These are phyloP conservation scores for Apocrypta bakeri DNA, from an alignment of 1,140 invertebrate species.

Conservation along the genomic window DNA sequence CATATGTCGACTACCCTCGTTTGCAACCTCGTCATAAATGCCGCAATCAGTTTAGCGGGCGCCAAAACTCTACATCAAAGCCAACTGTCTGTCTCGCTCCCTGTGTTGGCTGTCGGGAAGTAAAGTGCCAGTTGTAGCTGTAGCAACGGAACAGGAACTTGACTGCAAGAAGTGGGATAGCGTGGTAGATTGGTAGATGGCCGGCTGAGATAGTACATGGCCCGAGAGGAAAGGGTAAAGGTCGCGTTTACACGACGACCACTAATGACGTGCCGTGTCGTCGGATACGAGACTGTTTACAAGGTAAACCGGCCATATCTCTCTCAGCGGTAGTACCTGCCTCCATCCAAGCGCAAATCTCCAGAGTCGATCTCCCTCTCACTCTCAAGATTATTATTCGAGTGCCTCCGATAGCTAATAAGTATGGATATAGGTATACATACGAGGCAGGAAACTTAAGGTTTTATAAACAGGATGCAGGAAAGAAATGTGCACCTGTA, in stretches of 20 bases:
- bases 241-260: slow-evolving; percentile 63
- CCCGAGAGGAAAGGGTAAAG: slow-evolving; percentile 30
- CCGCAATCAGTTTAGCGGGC: slow-evolving; percentile 34
- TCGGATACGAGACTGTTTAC: slow-evolving; percentile 67
- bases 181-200: slow-evolving; percentile 2
- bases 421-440: slow-evolving; percentile 19
- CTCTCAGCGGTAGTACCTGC: slow-evolving; percentile 20
- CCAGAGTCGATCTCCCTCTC: slow-evolving; percentile 31
- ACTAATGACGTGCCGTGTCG: slow-evolving; percentile 69
- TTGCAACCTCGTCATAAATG: slow-evolving; percentile 48
- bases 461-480: background rate
- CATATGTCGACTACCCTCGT: background rate
- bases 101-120: background rate
- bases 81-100: background rate
- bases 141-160: background rate
- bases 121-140: background rate
- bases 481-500: background rate
- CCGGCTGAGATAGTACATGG: background rate
- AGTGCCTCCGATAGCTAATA: slow-evolving; percentile 45
- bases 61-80: slow-evolving; percentile 31
- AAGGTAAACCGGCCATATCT: slow-evolving; percentile 63
- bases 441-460: slow-evolving; percentile 47
- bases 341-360: slow-evolving; percentile 42
- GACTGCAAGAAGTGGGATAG: slow-evolving; percentile 17
- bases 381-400: slow-evolving; percentile 64